Conservation (phyloP, 2,888 invertebrate genomes). For the Pachymerium ferrugineum region DNA sequence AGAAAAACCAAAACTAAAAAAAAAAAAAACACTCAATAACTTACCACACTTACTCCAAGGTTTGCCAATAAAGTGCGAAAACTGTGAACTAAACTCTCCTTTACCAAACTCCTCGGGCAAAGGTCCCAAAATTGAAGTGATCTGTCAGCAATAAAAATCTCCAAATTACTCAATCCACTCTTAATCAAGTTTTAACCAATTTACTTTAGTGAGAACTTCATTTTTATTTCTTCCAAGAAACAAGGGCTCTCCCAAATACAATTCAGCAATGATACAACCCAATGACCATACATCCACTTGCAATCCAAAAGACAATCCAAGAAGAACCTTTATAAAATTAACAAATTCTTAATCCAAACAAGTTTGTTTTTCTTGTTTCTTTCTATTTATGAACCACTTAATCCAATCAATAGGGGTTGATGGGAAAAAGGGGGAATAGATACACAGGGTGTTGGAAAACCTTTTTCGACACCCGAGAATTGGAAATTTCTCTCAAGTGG, state of each 20-base stretch:
- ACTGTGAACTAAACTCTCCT: conserved; percentile 7
- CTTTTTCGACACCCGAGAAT: conserved; percentile 2
- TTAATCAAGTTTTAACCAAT: neutral
- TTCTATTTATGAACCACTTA: neutral
- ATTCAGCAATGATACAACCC: conserved; percentile 35
- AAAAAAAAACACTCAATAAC: neutral
- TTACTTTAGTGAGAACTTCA: conserved; percentile 33
- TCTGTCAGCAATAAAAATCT: conserved; percentile 11
- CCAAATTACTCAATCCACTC: neutral
- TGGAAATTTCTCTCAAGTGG: neutral
- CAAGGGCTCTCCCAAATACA: conserved; percentile 32
- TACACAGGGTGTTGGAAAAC: neutral
- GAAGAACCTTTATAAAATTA: conserved; percentile 28
- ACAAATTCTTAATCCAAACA: neutral
- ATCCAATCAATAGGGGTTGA: neutral
- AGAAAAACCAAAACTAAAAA: neutral
- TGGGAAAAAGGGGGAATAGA: too few relatives aligned
- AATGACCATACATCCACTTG: conserved; percentile 35
- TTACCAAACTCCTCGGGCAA: neutral
- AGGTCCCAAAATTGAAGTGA: conserved; percentile 25
- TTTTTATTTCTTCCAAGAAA: conserved; percentile 34
- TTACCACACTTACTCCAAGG: conserved; percentile 16
- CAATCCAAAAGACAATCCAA: conserved; percentile 32
- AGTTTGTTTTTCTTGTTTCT: neutral
- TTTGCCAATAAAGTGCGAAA: neutral